Percentiles rank a stretch among this genome's conserved stretches.
These are phyloP conservation scores for Herpailurus yagouaroundi DNA, from an alignment of 2,113 vertebrate genomes.

Conservation along the genomic window DNA sequence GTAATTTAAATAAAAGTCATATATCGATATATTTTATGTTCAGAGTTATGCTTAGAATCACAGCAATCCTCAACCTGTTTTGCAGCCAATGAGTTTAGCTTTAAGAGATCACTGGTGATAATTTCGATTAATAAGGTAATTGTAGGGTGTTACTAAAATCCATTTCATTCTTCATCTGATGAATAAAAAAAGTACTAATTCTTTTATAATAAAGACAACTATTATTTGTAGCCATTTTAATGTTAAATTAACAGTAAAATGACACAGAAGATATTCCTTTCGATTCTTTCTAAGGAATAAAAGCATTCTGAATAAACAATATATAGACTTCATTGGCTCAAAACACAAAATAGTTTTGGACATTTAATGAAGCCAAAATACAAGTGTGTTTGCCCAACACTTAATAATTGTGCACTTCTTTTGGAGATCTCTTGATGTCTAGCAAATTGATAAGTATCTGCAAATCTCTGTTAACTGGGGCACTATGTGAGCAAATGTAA, in stretches of 20 bases:
- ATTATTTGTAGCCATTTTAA: constrained; percentile 21
- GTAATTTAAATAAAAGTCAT: background rate
- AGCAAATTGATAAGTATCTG: background rate
- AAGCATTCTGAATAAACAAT: background rate
- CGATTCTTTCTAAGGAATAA: constrained; percentile 16
- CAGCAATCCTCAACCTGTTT: background rate
- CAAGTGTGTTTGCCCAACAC: background rate
- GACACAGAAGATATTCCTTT: background rate
- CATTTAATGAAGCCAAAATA: background rate
- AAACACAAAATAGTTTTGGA: background rate
- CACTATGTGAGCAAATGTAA: background rate
- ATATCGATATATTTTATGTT: background rate
- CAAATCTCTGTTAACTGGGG: background rate
- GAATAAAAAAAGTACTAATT: constrained; percentile 33
- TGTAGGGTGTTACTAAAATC: constrained; percentile 36
- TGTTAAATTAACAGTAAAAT: background rate
- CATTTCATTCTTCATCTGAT: constrained; percentile 42
- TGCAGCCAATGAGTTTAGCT: background rate
- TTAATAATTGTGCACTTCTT: background rate
- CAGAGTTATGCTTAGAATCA: background rate
- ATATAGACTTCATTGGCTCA: background rate
- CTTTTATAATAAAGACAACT: background rate
- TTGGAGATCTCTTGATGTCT: background rate
- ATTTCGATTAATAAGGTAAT: constrained; percentile 55
- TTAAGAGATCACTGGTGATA: background rate